Evolutionary conservation across 2,113 vertebrate genomes (phyloP), one percentile per base, ranked within the genome.

Genomic region (Pipra filicauda): DNA sequence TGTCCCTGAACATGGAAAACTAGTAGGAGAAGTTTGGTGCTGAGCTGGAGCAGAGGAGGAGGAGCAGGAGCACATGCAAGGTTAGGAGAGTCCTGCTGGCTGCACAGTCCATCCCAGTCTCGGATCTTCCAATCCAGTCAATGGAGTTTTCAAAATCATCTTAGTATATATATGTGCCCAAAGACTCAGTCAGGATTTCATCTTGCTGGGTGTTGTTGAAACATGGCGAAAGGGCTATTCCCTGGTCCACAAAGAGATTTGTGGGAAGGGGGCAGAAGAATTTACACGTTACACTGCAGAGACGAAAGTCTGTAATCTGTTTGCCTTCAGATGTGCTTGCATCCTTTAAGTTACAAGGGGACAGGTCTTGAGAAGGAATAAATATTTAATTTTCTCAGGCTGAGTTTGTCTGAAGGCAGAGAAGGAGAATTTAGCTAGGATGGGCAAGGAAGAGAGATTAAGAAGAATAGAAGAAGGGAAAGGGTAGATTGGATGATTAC

Each of bases 361-460:
- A 89, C 15, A 61, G 65, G 80, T 28, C 62, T 75, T 82, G 79
- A 44, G 96, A 94, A 89, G 24, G 59, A 92, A 96, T 92, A 94
- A 97, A 95, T 90, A 85, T 74, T 96, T 83, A 39, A 91, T 93
- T 94, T 80, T 89, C 65, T 20, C 58, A 66, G 54, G 33, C 59
- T 87, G 23, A 35, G 24, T 91, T 93, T 89, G 65, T 92, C 91
- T 20, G 16, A 86, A 96, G 91, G 76, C 88, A 82, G 70, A 79
- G 39, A 80, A 69, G 61, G 17, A 55, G 13, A 82, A 83, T 49
- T 72, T 57, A 79, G 28, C 17, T 49, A 66, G 35, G 11, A n/a
- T 78, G 52, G 28, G 27, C 21, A 71, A 69, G 30, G 85, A 91
- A 85, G 33, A 62, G 30, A 71, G 26, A 66, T 46, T 83, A 70